Percentiles rank a stretch among this genome's conserved stretches.
These are phyloP conservation scores for Megalops atlanticus DNA, from an alignment of 2,113 vertebrate species.

Conservation along the genomic window DNA sequence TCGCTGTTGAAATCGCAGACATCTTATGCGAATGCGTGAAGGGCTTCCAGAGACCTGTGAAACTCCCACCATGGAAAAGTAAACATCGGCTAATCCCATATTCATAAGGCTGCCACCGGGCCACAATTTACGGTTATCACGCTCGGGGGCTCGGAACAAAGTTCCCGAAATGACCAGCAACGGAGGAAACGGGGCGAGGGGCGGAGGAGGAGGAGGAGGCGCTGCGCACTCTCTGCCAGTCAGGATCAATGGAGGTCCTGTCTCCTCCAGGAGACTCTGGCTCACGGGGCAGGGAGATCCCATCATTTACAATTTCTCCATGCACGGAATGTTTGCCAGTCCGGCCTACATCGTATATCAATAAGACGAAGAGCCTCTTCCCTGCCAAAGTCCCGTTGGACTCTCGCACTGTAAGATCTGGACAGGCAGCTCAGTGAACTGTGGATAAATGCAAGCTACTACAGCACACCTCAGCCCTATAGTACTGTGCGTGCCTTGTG, in stretches of 20 bases:
- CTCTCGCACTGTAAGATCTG: not conserved
- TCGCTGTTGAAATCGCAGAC: slow-evolving; percentile 3
- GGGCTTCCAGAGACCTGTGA: not conserved
- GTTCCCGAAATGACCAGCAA: not conserved
- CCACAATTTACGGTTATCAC: slow-evolving; percentile 18
- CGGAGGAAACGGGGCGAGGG: not conserved
- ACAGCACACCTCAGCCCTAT: not conserved
- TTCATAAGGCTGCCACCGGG: slow-evolving; percentile 27
- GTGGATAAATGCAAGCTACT: not conserved
- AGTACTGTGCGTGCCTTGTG: not conserved
- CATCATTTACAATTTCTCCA: slow-evolving; percentile 19
- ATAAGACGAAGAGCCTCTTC: not conserved
- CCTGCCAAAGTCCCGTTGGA: slow-evolving; percentile 23
- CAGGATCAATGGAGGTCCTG: slow-evolving; percentile 29
- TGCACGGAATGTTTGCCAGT: slow-evolving; percentile 21
- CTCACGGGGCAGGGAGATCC: slow-evolving; percentile 21
- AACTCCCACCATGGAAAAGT: slow-evolving; percentile 16
- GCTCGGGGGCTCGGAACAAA: not conserved
- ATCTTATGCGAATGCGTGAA: slow-evolving; percentile 33
- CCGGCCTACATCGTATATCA: slow-evolving; percentile 31
- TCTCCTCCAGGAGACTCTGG: not conserved
- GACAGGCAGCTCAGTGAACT: not conserved
- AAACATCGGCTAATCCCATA: slow-evolving; percentile 29
- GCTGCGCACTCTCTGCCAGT: not conserved
- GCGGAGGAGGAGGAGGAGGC: not conserved